Evolutionary conservation across 2,113 vertebrate species (phyloP).

Genomic region (Xiphias gladius): DNA sequence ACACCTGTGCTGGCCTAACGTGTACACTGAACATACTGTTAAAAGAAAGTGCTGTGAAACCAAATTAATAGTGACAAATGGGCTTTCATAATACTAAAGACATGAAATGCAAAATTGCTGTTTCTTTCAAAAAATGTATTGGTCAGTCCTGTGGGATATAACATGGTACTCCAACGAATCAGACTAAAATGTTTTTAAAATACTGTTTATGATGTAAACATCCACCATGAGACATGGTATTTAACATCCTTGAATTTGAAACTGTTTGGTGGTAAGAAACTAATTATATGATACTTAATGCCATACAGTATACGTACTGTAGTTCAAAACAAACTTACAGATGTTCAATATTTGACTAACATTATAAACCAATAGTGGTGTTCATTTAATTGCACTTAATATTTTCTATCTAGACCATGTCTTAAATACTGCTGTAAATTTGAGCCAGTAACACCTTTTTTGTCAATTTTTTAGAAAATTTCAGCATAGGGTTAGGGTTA

Average conservation of each 20-base stretch:
- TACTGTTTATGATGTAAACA: background rate
- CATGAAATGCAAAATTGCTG: background rate
- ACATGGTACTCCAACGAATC: background rate
- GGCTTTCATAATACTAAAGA: background rate
- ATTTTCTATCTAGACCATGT: background rate
- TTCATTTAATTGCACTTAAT: background rate
- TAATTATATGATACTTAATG: background rate
- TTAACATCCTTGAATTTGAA: background rate
- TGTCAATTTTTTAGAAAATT: too few relatives aligned
- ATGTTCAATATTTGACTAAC: background rate
- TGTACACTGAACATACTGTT: constrained; percentile 56
- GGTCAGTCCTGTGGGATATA: too few relatives aligned
- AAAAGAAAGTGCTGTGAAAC: constrained; percentile 59
- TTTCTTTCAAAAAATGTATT: constrained; percentile 5
- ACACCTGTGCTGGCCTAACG: constrained; percentile 33
- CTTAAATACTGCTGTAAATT: background rate
- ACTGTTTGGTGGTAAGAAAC: background rate
- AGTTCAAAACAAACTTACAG: background rate
- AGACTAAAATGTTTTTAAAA: background rate
- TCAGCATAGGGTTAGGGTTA: too few relatives aligned
- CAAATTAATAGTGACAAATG: constrained; percentile 18
- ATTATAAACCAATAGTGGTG: background rate
- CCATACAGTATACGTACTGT: background rate
- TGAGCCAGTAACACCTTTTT: background rate
- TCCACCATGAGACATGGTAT: background rate